Evolutionary conservation across 2,888 invertebrate genomes (phyloP), one percentile per base, ranked within the genome.

Genomic region (Ophion costatus): DNA sequence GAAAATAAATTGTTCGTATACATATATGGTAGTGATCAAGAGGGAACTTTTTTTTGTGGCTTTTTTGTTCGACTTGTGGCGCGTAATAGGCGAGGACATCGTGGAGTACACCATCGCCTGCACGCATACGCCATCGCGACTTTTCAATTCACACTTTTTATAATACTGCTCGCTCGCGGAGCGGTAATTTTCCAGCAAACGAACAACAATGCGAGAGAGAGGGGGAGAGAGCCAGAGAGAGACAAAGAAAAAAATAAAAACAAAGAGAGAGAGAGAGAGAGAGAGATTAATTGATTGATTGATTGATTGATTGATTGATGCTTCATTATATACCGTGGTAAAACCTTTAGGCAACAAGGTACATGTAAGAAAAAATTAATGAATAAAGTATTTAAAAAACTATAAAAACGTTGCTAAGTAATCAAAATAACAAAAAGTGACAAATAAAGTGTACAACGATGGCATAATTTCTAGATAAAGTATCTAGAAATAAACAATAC

Each of bases 1-100:
- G 83, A 84, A 84, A 82, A 86, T 84, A 84, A 86, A 86, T 86
- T 86, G 84, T 82, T 84, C 80, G 80, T 71, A 77, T 67, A 77
- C 17, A 17, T 51, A 51, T 17, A 51, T 51, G 51, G 59, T 78
- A 78, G 76, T 70, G 22, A 42, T 51, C 57, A 59, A 67, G 71
- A 38, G 67, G 51, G 11, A 24, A 33, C 24, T 64, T 64, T 75
- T 51, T 29, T 64, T 84, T 74, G 78, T 78, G 59, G 24, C 56
- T 29, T 75, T 71, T 51, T 64, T 38, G 33, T 70, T 61, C n/a
- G 38, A 17, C n/a, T 33, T 63, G 42, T 61, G 38, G 51, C 29
- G 29, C 45, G 66, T 56, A 77, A 42, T 61, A 14, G 22, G 38
- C 45, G 57, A 42, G 24, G 22, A 73, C 51, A 59, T 67, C 51